Conservation (phyloP, 1,140 invertebrate species). For the Bombus breviceps region DNA sequence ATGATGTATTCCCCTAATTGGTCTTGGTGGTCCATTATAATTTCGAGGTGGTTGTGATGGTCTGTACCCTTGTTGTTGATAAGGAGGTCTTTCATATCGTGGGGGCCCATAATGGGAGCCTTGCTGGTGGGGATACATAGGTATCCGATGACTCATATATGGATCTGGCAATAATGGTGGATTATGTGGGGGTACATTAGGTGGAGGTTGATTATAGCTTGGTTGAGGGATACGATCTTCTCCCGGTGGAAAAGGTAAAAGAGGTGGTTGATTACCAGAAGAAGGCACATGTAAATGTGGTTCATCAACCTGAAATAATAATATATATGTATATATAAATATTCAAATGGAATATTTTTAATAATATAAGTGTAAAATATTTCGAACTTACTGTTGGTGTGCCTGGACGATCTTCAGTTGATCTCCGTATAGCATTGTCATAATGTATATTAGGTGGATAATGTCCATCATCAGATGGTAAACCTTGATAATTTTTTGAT, state of each 20-base stretch:
- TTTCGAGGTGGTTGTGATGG: constrained; percentile 76
- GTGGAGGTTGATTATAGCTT: constrained; percentile 78
- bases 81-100: constrained; percentile 77
- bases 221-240: constrained; percentile 78
- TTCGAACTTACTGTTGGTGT: constrained; percentile 86
- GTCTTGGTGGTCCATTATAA: constrained; percentile 78
- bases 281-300: constrained; percentile 76
- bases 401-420: constrained; percentile 86
- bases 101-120: constrained; percentile 80
- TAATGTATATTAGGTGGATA: constrained; percentile 80
- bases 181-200: constrained; percentile 76
- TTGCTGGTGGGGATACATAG: constrained; percentile 80
- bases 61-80: constrained; percentile 76
- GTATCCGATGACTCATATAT: constrained; percentile 79
- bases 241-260: constrained; percentile 80
- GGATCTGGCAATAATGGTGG: constrained; percentile 78
- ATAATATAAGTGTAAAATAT: neutral
- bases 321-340: neutral
- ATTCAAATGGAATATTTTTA: neutral
- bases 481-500: constrained; percentile 75
- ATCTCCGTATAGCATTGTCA: constrained; percentile 76
- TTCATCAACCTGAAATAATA: constrained; percentile 76
- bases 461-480: constrained; percentile 72
- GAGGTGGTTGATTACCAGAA: constrained; percentile 72
- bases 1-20: constrained; percentile 80